Evolutionary conservation across 2,888 invertebrate genomes (phyloP), one percentile per base, ranked within the genome.

Genomic region (Allacma fusca): DNA sequence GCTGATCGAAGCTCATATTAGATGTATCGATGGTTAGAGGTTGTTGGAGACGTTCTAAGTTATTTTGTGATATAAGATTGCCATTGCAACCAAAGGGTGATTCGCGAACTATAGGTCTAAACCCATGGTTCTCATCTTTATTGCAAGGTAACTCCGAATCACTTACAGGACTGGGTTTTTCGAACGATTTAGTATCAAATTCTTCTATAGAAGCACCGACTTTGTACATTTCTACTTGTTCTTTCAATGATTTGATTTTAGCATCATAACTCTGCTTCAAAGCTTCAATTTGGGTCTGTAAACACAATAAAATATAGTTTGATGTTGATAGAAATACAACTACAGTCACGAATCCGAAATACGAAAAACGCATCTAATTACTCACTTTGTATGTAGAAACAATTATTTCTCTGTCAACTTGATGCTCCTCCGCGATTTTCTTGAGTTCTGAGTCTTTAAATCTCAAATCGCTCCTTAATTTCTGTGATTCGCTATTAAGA

Each of bases 1-100:
- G 50, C 44, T 82, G 81, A 12, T 83, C 83, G 78, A 81, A 80
- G 71, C 74, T 80, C 24, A 79, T 72, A 23, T 72, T 68, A 9
- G 65, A 44, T 5, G 83, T 82, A 24, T 82, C 82, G 57, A 84
- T 81, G 1, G 78, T 77, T 13, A 84, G 62, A 13, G 82, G 82
- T 64, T 81, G 80, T 12, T 71, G 75, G 44, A 76, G 44, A 40
- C 65, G 26, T 28, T 75, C 68, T n/a, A 77, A 43, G 59, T 62
- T 62, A 34, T 62, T 57, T 67, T 73, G 62, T 5, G 72, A 62
- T 9, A n/a, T n/a, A n/a, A 29, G 16, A 67, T 65, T 75, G 7
- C 29, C 43, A 26, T 16, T 70, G 26, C 76, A 70, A n/a, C 76
- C 76, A 24, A 76, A 76, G 23, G 76, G 76, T 16, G 76, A 76